Conservation (phyloP, 2,888 invertebrate species). For the Aporophyla lueneburgensis region DNA sequence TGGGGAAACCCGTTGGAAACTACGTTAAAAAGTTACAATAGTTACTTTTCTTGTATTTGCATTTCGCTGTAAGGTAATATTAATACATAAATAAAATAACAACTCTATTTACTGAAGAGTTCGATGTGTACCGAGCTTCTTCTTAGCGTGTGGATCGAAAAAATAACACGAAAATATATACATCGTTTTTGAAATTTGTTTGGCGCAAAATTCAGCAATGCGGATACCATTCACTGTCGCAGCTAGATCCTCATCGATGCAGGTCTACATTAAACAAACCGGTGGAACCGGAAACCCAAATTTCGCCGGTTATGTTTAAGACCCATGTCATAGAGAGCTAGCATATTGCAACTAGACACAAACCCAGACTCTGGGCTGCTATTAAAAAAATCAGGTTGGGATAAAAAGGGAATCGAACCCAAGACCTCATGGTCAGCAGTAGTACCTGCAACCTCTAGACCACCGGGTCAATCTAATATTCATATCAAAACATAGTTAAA, state of each 20-base stretch:
- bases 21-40: not conserved
- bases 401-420: not conserved
- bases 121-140: not conserved
- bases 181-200: too few species aligned
- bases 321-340: not conserved
- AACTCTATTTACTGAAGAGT: not conserved
- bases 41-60: slow-evolving; percentile 1
- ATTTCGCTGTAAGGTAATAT: slow-evolving; percentile 8
- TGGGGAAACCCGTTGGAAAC: slow-evolving; percentile 18
- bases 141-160: too few species aligned
- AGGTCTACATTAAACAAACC: too few species aligned
- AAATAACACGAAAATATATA: too few species aligned
- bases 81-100: not conserved
- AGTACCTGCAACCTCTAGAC: not conserved
- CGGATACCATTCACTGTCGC: too few species aligned
- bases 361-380: not conserved
- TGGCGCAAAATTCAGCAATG: too few species aligned
- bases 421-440: not conserved
- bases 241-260: too few species aligned
- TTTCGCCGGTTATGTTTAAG: not conserved
- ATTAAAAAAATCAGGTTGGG: not conserved
- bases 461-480: not conserved
- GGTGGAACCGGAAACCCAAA: too few species aligned
- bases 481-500: slow-evolving; percentile 1
- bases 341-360: not conserved